Base-by-base conservation (phyloP, 2,113 vertebrate species). In the Cyprinus carpio region DNA sequence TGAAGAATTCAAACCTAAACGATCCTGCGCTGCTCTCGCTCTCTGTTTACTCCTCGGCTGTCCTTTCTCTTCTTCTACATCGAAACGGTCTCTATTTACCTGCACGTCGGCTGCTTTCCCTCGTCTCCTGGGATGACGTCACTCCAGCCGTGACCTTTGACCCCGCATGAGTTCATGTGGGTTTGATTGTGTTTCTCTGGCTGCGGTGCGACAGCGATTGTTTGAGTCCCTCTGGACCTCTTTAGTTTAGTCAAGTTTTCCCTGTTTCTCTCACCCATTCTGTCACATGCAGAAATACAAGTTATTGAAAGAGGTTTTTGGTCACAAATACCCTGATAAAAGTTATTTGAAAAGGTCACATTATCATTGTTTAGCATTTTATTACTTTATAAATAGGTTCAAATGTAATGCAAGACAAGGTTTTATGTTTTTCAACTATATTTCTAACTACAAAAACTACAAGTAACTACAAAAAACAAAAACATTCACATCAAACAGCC, bases 1-100 rank as follows among this genome's bases (percentile, higher is more conserved):
- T 85, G 82, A 94, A 92, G 92, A 94, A 94, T 94, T 92, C 89
- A 83, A 90, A 90, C 88, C 89, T 88, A 85, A 84, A 62, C 51
- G 84, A 43, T 80, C 29, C 82, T 12, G 46, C 13, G n/a, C 43
- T 4, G 43, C 23, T 88, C 43, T n/a, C 25, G 16, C 46, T 72
- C 62, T 79, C 10, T 25, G 16, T 49, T 72, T 51, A 37, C 25
- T 86, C 58, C 49, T n/a, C 43, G 77, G 25, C 58, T 8, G 18
- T 37, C 67, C 56, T 23, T 60, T 60, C 56, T 23, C 23, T 58
- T 20, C 20, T 58, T 23, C 54, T 23, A 23, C 18, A 23, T 23
- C 7, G 54, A 58, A 58, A 23, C 6, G 54, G 8, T 62, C 65
- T 80, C 43, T 25, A 40, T 74, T 74, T 74, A 51, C 78, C 64